These are phyloP conservation scores for Drosophila kepulauana DNA, from an alignment of 1,140 invertebrate species.

Conservation along the genomic window DNA sequence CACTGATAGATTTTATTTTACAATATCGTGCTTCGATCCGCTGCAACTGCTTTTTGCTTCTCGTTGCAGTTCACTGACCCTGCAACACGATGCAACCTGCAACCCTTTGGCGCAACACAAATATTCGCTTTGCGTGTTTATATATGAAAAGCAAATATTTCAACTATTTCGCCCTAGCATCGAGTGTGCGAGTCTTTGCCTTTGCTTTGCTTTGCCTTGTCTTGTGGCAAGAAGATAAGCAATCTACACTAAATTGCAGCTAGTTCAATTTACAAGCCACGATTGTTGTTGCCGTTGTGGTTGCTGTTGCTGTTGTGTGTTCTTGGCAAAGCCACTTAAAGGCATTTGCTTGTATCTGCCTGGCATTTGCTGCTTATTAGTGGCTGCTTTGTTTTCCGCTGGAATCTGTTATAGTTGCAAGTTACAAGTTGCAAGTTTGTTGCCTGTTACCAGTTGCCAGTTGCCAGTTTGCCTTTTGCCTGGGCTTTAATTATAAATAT, in stretches of 20 bases:
- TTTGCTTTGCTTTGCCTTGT: neutral
- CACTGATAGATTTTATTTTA: conserved; percentile 4
- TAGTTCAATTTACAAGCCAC: conserved; percentile 61
- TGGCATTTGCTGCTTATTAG: conserved; percentile 57
- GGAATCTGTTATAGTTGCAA: conserved; percentile 43
- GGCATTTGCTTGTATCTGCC: conserved; percentile 27
- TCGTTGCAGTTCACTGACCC: conserved; percentile 56
- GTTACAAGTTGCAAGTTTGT: conserved; percentile 1
- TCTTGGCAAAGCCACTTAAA: conserved; percentile 32
- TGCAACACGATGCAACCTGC: conserved; percentile 28
- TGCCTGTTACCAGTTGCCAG: conserved; percentile 9
- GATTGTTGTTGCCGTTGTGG: neutral
- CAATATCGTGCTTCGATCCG: neutral
- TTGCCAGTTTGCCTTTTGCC: conserved; percentile 3
- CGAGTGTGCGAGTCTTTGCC: conserved; percentile 29
- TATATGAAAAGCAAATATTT: conserved; percentile 57
- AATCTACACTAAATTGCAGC: conserved; percentile 68
- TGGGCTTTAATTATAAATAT: conserved; percentile 52
- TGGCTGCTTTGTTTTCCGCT: conserved; percentile 42
- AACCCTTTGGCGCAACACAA: conserved; percentile 29
- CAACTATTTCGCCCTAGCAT: conserved; percentile 45
- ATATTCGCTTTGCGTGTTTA: conserved; percentile 57
- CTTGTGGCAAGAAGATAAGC: conserved; percentile 51
- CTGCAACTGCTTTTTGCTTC: neutral
- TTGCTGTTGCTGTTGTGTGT: conserved; percentile 7